A percentile compares a stretch with the other conserved stretches of the same genome.
phyloP scores from a whole-genome alignment of 2,888 invertebrate species.

The Saturnia pavonia region DNA sequence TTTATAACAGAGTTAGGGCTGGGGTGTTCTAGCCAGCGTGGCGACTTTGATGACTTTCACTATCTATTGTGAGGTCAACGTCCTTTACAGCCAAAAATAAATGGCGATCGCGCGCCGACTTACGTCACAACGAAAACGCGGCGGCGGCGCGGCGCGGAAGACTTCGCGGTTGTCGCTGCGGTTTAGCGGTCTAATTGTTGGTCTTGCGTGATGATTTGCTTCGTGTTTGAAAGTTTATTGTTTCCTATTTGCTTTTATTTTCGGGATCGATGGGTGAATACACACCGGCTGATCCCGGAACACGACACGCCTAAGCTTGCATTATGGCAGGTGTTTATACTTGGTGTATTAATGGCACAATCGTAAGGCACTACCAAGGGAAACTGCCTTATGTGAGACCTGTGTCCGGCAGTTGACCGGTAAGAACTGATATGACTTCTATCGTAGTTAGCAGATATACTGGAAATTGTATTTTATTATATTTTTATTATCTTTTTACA shows the following conservation, averaged over 20 bases:
- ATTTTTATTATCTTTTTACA: neutral
- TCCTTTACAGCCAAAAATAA: constrained; percentile 65
- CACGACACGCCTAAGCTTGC: too few relatives aligned
- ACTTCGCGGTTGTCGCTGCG: neutral
- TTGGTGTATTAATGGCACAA: too few relatives aligned
- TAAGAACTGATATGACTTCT: too few relatives aligned
- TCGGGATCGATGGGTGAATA: neutral
- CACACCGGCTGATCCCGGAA: too few relatives aligned
- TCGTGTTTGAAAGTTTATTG: constrained; percentile 1
- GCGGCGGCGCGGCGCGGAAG: too few relatives aligned
- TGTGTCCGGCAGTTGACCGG: too few relatives aligned
- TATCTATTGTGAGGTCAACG: constrained; percentile 51
- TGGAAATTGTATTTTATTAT: too few relatives aligned
- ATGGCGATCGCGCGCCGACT: constrained; percentile 27
- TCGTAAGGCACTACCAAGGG: too few relatives aligned
- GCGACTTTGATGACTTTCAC: constrained; percentile 74
- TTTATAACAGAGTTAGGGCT: constrained; percentile 13
- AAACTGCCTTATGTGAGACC: too few relatives aligned
- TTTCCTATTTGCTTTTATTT: neutral
- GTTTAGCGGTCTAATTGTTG: neutral
- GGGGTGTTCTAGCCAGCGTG: constrained; percentile 64
- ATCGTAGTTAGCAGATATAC: too few relatives aligned
- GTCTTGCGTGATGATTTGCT: neutral
- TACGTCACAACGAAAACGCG: constrained; percentile 19
- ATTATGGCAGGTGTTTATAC: too few relatives aligned